These are phyloP conservation scores for Pachypeltis micranthus DNA, from an alignment of 1,140 invertebrate species.

Conservation along the genomic window DNA sequence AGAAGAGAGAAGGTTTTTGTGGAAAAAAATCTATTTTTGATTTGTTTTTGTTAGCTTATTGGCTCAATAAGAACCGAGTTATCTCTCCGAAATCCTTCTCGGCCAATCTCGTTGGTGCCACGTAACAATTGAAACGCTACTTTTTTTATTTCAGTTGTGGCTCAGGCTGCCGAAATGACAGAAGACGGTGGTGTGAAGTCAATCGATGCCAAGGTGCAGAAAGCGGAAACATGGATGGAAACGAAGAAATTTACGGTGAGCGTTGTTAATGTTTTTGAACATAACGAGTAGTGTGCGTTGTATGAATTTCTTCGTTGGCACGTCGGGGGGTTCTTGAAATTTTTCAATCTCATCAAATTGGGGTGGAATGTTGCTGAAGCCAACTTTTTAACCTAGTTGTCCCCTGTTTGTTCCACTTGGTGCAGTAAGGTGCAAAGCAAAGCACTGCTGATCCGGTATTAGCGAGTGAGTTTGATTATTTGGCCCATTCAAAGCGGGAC, in stretches of 20 bases:
- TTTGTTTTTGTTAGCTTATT: no score
- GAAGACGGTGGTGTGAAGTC: not conserved
- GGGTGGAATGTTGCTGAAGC: not conserved
- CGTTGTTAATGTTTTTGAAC: slow-evolving; percentile 17
- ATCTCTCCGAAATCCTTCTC: no score
- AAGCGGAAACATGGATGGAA: slow-evolving; percentile 38
- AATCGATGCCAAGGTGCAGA: slow-evolving; percentile 32
- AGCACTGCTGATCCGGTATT: no score
- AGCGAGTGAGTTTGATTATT: no score
- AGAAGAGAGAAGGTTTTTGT: no score
- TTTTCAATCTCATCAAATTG: not conserved
- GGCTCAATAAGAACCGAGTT: no score
- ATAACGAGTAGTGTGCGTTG: not conserved
- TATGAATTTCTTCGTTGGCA: no score
- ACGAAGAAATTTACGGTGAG: slow-evolving; percentile 41
- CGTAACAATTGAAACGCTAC: no score
- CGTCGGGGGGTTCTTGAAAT: no score
- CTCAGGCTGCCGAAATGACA: not conserved
- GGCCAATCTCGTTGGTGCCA: no score
- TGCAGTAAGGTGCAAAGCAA: not conserved
- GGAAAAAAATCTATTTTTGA: no score
- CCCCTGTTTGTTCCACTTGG: not conserved
- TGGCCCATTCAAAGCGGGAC: no score
- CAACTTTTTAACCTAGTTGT: not conserved
- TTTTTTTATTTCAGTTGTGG: not conserved